These are phyloP conservation scores for Helicorthomorpha holstii DNA, from an alignment of 1,140 invertebrate genomes.

Conservation along the genomic window DNA sequence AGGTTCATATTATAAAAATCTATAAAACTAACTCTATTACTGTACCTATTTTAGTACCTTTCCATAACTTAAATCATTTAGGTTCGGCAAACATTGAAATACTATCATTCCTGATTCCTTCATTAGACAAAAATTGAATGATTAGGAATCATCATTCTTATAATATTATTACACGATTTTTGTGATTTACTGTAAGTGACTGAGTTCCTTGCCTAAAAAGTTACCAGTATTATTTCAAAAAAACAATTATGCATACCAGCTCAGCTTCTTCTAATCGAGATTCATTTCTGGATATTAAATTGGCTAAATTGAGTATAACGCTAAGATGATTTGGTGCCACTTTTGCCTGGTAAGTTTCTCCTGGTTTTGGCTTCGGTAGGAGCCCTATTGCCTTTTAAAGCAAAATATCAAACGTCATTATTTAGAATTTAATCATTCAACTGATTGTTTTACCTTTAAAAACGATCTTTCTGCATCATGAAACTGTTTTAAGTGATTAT, in stretches of 20 bases:
- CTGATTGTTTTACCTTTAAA: constrained; percentile 37
- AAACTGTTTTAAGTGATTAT: constrained; percentile 77
- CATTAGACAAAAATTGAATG: too few species aligned
- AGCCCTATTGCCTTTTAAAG: constrained; percentile 56
- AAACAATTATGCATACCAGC: constrained; percentile 29
- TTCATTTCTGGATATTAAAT: constrained; percentile 82
- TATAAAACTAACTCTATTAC: too few species aligned
- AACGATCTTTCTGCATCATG: constrained; percentile 84
- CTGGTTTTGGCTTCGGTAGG: constrained; percentile 74
- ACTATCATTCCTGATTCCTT: too few species aligned
- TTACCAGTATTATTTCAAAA: too few species aligned
- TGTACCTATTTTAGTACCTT: too few species aligned
- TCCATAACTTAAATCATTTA: too few species aligned
- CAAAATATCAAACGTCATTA: background rate
- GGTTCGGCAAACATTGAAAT: too few species aligned
- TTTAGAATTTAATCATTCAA: background rate
- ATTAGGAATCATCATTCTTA: too few species aligned
- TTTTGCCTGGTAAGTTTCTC: constrained; percentile 83
- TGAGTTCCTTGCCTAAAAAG: too few species aligned
- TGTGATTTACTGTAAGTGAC: too few species aligned
- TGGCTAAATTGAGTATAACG: constrained; percentile 88
- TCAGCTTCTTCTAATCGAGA: constrained; percentile 85
- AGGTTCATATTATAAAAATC: too few species aligned
- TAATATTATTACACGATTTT: too few species aligned
- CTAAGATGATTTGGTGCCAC: constrained; percentile 93